Evolutionary conservation across 2,113 vertebrate species (phyloP).

Genomic region (Nycticebus coucang): DNA sequence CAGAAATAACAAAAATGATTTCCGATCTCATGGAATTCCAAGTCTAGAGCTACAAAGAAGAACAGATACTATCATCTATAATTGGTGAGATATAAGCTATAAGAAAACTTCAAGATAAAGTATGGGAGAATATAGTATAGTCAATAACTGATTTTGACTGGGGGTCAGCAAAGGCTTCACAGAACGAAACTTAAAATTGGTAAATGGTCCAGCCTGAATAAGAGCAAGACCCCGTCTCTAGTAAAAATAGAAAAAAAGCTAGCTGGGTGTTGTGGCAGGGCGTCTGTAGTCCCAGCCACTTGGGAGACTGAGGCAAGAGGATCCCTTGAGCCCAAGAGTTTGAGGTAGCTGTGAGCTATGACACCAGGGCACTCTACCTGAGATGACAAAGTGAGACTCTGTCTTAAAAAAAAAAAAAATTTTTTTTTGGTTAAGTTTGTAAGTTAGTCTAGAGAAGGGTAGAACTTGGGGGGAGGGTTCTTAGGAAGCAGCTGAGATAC

Average conservation of each 20-base stretch:
- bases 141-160: neutral
- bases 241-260: too few relatives aligned
- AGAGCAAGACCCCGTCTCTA: too few relatives aligned
- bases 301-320: too few relatives aligned
- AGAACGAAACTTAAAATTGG: neutral
- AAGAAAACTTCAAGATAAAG: constrained; percentile 8
- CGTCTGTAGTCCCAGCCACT: too few relatives aligned
- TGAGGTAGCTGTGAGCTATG: too few relatives aligned
- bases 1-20: constrained; percentile 27
- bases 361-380: too few relatives aligned
- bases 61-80: constrained; percentile 12
- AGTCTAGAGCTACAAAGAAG: constrained; percentile 35
- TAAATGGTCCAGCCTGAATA: neutral
- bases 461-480: neutral
- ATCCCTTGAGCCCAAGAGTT: too few relatives aligned
- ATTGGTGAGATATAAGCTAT: neutral
- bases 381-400: too few relatives aligned
- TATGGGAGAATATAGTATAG: neutral
- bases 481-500: neutral
- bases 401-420: too few relatives aligned
- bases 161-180: neutral
- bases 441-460: neutral
- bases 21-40: constrained; percentile 14
- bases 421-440: neutral
- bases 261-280: too few relatives aligned